These are phyloP conservation scores for Hermaeophaga mercurialis DNA, from an alignment of 2,888 invertebrate species.

Conservation along the genomic window DNA sequence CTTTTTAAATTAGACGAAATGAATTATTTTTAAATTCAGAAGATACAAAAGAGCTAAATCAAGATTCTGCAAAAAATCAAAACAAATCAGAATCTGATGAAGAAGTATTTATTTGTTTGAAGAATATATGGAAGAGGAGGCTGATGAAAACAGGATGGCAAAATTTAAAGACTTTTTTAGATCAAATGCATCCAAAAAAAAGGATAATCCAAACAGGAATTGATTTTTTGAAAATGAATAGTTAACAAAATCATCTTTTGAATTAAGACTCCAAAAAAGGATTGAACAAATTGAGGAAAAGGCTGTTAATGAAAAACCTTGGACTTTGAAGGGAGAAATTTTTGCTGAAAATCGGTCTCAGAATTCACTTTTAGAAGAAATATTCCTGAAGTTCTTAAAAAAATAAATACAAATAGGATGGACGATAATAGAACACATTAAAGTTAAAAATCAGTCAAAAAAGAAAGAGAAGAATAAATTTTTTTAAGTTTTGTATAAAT, in stretches of 20 bases:
- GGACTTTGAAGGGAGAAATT: constrained; percentile 94
- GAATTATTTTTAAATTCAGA: constrained; percentile 81
- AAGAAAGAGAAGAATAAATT: too few species aligned
- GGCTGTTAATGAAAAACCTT: constrained; percentile 82
- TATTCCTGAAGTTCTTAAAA: constrained; percentile 66
- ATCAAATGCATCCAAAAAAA: constrained; percentile 47
- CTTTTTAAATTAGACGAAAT: constrained; percentile 88
- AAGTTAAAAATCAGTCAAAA: too few species aligned
- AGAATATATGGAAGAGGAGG: constrained; percentile 56
- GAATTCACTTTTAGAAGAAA: constrained; percentile 91
- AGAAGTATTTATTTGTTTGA: constrained; percentile 70
- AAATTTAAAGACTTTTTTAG: constrained; percentile 76
- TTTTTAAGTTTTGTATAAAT: too few species aligned
- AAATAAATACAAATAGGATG: constrained; percentile 68
- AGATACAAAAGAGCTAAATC: constrained; percentile 66
- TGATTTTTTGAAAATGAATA: constrained; percentile 47
- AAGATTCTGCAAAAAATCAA: constrained; percentile 43
- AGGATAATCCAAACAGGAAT: constrained; percentile 52
- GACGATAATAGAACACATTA: too few species aligned
- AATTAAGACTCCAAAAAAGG: constrained; percentile 69
- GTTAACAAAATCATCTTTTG: constrained; percentile 68
- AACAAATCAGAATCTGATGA: constrained; percentile 56
- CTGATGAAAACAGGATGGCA: constrained; percentile 59
- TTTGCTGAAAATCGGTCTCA: constrained; percentile 79
- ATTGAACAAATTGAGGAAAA: constrained; percentile 75